Percentiles rank a stretch among this genome's conserved stretches.
phyloP scores from a whole-genome alignment of 1,140 invertebrate species.

The Bombus consobrinus region DNA sequence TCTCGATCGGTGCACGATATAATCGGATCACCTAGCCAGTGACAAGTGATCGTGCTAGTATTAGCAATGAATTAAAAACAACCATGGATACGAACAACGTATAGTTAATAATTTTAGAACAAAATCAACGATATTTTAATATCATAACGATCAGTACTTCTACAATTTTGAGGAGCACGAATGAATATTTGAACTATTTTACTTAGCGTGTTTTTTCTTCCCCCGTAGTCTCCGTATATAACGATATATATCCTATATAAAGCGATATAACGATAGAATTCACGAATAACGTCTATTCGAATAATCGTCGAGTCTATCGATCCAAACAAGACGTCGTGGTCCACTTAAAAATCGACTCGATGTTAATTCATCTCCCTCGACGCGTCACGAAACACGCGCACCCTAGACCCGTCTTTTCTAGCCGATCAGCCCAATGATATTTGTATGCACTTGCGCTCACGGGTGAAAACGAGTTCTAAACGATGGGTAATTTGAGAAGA shows the following conservation, averaged over 20 bases:
- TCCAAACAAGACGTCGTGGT: neutral
- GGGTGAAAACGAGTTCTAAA: conserved; percentile 81
- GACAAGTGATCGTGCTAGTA: conserved; percentile 61
- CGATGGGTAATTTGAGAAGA: conserved; percentile 79
- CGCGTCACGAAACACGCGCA: no score
- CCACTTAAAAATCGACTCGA: neutral
- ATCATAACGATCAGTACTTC: no score
- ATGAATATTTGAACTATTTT: no score
- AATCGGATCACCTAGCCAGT: conserved; percentile 68
- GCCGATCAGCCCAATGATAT: conserved; percentile 69
- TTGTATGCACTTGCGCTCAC: conserved; percentile 73
- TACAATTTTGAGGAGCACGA: no score
- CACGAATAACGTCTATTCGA: no score
- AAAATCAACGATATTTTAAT: neutral
- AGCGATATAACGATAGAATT: no score
- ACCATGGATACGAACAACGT: neutral
- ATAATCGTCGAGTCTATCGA: no score
- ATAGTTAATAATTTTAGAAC: neutral
- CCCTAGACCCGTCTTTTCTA: neutral
- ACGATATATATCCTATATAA: no score
- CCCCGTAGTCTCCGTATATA: no score
- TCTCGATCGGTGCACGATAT: conserved; percentile 58
- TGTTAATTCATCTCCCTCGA: conserved; percentile 1
- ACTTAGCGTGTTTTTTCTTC: no score
- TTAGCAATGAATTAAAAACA: neutral